A percentile compares a stretch with the other conserved stretches of the same genome.
These are phyloP conservation scores for Sialia sialis DNA, from an alignment of 2,113 vertebrate genomes.

Conservation along the genomic window DNA sequence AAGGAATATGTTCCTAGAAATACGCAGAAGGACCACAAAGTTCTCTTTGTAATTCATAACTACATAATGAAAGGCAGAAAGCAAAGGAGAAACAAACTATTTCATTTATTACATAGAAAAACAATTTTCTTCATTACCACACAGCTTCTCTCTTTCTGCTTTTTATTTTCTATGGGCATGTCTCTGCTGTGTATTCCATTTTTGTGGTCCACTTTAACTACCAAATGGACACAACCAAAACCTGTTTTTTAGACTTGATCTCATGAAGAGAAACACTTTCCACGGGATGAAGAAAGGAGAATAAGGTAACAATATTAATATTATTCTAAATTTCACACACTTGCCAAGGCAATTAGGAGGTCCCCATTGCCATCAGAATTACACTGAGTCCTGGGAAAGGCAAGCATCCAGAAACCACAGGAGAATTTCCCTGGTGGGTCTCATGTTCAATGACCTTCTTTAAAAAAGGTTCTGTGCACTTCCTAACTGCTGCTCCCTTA, in stretches of 20 bases:
- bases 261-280: neutral
- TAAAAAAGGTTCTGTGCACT: neutral
- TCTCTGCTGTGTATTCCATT: neutral
- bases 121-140: neutral
- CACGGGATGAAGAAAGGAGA: neutral
- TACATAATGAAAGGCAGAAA: neutral
- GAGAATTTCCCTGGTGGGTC: neutral
- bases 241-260: neutral
- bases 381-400: neutral
- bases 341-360: neutral
- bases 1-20: neutral
- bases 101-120: neutral
- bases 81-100: neutral
- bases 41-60: neutral
- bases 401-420: neutral
- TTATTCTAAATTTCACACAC: neutral
- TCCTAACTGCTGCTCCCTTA: neutral
- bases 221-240: neutral
- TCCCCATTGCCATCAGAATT: neutral
- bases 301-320: neutral
- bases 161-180: neutral
- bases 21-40: neutral
- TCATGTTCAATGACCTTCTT: fast-evolving
- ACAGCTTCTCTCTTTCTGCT: neutral
- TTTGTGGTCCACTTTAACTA: neutral